Percentiles rank a stretch among this genome's conserved stretches.
Evolutionary conservation across 2,888 invertebrate species (phyloP).

Genomic region (Athrips mouffetella): DNA sequence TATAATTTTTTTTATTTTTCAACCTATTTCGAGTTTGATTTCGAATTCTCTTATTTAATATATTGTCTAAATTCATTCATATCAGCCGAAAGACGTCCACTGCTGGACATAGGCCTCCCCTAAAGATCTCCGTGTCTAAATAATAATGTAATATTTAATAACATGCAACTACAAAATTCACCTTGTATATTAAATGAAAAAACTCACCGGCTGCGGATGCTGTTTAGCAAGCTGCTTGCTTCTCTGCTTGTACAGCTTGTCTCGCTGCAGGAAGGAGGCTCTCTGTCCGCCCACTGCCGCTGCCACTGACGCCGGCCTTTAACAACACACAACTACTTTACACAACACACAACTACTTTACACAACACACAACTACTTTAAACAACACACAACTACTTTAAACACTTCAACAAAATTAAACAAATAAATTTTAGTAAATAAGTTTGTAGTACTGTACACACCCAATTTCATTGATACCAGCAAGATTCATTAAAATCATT

Average conservation of each 20-base stretch:
- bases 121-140: too few species aligned
- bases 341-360: neutral
- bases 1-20: too few species aligned
- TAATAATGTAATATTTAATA: too few species aligned
- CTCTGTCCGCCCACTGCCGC: constrained; percentile 57
- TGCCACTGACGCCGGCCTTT: constrained; percentile 62
- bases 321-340: neutral
- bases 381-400: neutral
- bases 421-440: neutral
- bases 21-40: too few species aligned
- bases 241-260: constrained; percentile 70
- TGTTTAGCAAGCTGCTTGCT: constrained; percentile 66
- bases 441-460: too few species aligned
- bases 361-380: neutral
- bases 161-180: too few species aligned
- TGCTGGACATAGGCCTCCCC: too few species aligned
- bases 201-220: constrained; percentile 60
- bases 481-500: too few species aligned
- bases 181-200: neutral
- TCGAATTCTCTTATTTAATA: too few species aligned
- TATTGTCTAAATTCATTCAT: too few species aligned
- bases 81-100: too few species aligned
- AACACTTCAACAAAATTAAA: neutral
- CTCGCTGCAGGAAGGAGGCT: constrained; percentile 63
- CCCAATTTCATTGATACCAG: too few species aligned